Evolutionary conservation across 2,797 vertebrate species (phyloP), one percentile per base, ranked within the genome.

Genomic region (Lagocephalus sceleratus): DNA sequence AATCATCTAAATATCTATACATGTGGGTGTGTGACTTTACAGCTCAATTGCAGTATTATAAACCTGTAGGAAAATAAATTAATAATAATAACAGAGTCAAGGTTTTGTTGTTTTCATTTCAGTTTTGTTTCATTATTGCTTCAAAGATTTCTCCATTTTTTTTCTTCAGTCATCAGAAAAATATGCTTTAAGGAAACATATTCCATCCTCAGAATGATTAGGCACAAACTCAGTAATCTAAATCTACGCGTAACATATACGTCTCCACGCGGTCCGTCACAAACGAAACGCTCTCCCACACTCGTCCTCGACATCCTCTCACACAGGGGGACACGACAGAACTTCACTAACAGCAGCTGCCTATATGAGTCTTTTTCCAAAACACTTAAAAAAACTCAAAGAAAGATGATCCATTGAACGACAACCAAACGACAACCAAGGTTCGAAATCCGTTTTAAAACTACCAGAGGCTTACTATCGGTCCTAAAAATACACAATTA

Each of bases 41-140:
- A 45, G 50, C 58, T 17, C 42, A 26, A 43, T 46, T 39, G 64
- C 39, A 60, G 50, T 48, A 11, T 20, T 20, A 43, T 42, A 2
- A 72, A 73, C 22, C 57, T 15, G 10, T 48, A 48, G 65, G 60
- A 42, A 69, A 32, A 73, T 63, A 70, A 67, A 73, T 63, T 68
- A 67, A 64, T 70, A 67, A 69, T 58, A 58, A 75, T 60, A 66
- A 71, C 68, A 23, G 53, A 67, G 58, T 68, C 63, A 57, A 54
- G 45, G 61, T 69, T 66, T 69, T 53, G 32, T 70, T 51, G 43
- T 77, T 81, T 75, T 76, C 22, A 2, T 73, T 81, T 81, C 73
- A 54, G 66, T 81, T n/a, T 83, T 76, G 71, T 79, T 85, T 75
- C 83, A 81, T 86, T 90, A 90, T 90, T 90, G 88, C 88, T 87